These are phyloP conservation scores for Seriola dumerili DNA, from an alignment of 2,113 vertebrate genomes.

Conservation along the genomic window DNA sequence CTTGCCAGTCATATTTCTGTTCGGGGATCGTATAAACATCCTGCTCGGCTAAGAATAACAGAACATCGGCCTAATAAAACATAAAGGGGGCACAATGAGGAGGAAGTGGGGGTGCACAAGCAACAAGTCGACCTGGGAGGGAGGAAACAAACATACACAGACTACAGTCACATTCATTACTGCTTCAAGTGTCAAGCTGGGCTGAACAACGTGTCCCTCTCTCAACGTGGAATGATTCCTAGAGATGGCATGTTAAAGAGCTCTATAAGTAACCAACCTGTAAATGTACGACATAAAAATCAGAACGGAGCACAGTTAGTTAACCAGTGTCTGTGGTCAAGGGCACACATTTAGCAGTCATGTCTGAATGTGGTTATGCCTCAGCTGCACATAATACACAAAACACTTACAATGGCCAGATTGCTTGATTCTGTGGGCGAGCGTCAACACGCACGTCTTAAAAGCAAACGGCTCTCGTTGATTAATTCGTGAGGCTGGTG, in stretches of 20 bases:
- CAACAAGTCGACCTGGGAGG: conserved; percentile 64
- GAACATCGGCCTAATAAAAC: conserved; percentile 84
- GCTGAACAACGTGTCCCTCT: conserved; percentile 7
- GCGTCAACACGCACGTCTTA: neutral
- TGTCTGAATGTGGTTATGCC: neutral
- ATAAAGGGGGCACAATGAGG: conserved; percentile 79
- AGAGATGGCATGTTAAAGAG: neutral
- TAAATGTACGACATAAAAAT: neutral
- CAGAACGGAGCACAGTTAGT: neutral
- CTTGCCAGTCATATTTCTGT: conserved; percentile 85
- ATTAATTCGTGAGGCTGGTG: neutral
- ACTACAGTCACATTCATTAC: conserved; percentile 29
- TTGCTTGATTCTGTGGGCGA: neutral
- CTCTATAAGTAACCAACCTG: conserved; percentile 12
- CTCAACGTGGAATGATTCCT: conserved; percentile 9
- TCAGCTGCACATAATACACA: neutral
- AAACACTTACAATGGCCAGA: neutral
- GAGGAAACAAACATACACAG: conserved; percentile 58
- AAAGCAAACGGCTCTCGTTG: neutral
- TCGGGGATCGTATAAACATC: conserved; percentile 85
- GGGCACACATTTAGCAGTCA: neutral
- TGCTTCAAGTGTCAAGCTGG: conserved; percentile 35
- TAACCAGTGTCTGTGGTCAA: neutral
- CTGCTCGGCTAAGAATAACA: conserved; percentile 87
- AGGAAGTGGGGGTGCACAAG: conserved; percentile 69